A percentile compares a stretch with the other conserved stretches of the same genome.
These are phyloP conservation scores for Neoitamus cyanurus DNA, from an alignment of 2,888 invertebrate species.

Conservation along the genomic window DNA sequence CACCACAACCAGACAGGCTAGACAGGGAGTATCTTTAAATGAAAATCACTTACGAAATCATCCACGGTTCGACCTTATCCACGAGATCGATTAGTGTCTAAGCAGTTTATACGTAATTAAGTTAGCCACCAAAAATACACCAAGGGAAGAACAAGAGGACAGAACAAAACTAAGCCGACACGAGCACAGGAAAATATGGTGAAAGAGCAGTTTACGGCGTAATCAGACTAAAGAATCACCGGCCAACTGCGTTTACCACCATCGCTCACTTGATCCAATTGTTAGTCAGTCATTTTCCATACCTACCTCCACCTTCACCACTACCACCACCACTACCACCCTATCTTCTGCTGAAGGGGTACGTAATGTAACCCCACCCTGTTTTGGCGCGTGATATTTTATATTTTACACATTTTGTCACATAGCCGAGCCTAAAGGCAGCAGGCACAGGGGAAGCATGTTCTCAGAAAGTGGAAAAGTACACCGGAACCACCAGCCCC, in stretches of 20 bases:
- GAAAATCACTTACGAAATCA: conserved; percentile 29
- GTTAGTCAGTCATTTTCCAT: conserved; percentile 11
- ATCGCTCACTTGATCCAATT: conserved; percentile 6
- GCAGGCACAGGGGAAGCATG: background rate
- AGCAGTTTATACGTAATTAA: background rate
- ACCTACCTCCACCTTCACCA: background rate
- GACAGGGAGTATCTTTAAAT: background rate
- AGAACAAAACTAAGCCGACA: background rate
- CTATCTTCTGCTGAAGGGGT: background rate
- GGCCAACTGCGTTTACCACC: background rate
- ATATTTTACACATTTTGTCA: background rate
- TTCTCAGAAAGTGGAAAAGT: background rate
- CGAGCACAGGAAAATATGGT: background rate
- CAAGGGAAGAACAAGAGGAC: background rate
- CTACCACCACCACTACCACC: background rate
- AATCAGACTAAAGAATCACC: background rate
- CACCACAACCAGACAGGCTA: background rate
- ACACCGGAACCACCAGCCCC: conserved; percentile 22
- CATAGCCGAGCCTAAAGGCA: background rate
- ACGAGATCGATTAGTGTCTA: background rate
- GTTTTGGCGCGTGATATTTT: background rate
- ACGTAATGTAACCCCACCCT: background rate
- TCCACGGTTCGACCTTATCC: conserved; percentile 1
- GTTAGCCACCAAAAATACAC: conserved; percentile 21
- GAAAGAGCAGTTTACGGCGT: background rate